A percentile compares a stretch with the other conserved stretches of the same genome.
phyloP scores from a whole-genome alignment of 2,888 invertebrate genomes.

The Thymelicus lineola region DNA sequence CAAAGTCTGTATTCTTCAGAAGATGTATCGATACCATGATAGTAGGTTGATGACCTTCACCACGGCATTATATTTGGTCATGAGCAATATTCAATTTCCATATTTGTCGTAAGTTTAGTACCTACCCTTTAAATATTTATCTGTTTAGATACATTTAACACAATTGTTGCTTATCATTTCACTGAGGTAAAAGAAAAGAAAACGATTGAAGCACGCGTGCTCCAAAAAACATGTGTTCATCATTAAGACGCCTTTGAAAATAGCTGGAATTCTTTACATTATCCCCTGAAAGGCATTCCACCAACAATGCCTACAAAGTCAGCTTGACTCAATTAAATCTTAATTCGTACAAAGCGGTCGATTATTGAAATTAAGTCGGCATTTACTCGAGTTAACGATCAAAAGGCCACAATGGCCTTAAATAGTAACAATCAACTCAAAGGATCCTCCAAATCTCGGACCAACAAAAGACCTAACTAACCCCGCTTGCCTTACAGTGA shows the following conservation, averaged over 20 bases:
- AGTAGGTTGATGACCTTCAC: too few species aligned
- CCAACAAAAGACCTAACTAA: constrained; percentile 83
- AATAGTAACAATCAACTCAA: constrained; percentile 83
- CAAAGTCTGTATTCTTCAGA: too few species aligned
- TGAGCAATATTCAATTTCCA: too few species aligned
- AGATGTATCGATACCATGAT: too few species aligned
- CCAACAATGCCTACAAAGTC: constrained; percentile 66
- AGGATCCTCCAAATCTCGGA: constrained; percentile 69
- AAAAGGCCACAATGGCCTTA: constrained; percentile 73
- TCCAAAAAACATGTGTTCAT: constrained; percentile 68
- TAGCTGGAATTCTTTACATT: constrained; percentile 73
- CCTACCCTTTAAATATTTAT: too few species aligned
- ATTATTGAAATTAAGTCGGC: constrained; percentile 85
- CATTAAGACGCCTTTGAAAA: constrained; percentile 71
- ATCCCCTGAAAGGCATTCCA: constrained; percentile 58
- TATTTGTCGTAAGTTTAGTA: too few species aligned
- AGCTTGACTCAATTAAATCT: constrained; percentile 83
- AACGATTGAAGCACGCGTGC: constrained; percentile 63
- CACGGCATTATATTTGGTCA: too few species aligned
- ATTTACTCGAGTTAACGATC: constrained; percentile 81
- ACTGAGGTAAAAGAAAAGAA: constrained; percentile 43
- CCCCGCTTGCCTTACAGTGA: constrained; percentile 74
- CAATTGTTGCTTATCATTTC: constrained; percentile 13
- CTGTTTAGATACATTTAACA: background rate
- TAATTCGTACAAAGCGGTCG: constrained; percentile 82